Evolutionary conservation across 2,113 vertebrate species (phyloP).

Genomic region (Takifugu bimaculatus): DNA sequence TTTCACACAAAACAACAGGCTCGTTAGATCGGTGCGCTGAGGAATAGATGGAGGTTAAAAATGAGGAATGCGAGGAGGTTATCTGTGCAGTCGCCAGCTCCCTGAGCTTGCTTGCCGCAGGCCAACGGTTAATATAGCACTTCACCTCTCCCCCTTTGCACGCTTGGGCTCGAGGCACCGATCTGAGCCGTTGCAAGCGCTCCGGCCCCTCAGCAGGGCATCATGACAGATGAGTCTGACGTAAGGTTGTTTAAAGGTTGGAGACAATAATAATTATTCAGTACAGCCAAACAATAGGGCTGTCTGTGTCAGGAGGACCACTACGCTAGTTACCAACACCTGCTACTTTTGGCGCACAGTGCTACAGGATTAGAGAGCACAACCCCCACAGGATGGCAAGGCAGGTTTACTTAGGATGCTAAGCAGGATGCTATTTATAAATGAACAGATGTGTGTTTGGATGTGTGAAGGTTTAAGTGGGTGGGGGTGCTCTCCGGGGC

Average conservation of each 20-base stretch:
- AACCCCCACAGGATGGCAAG: constrained; percentile 27
- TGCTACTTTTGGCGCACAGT: constrained; percentile 48
- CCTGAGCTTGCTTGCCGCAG: constrained; percentile 49
- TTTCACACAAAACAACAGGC: constrained; percentile 54
- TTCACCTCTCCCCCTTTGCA: constrained; percentile 60
- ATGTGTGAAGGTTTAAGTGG: constrained; percentile 47
- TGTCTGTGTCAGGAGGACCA: constrained; percentile 35
- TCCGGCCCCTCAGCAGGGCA: constrained; percentile 44
- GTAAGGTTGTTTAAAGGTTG: constrained; percentile 77
- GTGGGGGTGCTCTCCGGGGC: constrained; percentile 39
- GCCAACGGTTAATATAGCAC: constrained; percentile 69
- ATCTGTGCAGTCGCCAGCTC: constrained; percentile 35
- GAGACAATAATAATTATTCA: constrained; percentile 73
- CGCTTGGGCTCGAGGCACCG: constrained; percentile 43
- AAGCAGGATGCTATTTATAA: constrained; percentile 61
- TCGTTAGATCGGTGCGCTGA: constrained; percentile 44
- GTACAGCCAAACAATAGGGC: constrained; percentile 58
- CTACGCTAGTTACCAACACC: constrained; percentile 58
- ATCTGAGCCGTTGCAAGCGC: constrained; percentile 44
- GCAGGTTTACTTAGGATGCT: constrained; percentile 50
- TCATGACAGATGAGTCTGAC: constrained; percentile 72
- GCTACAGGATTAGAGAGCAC: constrained; percentile 55
- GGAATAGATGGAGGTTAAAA: constrained; percentile 55
- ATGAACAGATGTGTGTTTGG: constrained; percentile 37
- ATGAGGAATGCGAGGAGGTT: constrained; percentile 34